Evolutionary conservation across 2,797 vertebrate genomes (phyloP).

Genomic region (Morelia viridis): DNA sequence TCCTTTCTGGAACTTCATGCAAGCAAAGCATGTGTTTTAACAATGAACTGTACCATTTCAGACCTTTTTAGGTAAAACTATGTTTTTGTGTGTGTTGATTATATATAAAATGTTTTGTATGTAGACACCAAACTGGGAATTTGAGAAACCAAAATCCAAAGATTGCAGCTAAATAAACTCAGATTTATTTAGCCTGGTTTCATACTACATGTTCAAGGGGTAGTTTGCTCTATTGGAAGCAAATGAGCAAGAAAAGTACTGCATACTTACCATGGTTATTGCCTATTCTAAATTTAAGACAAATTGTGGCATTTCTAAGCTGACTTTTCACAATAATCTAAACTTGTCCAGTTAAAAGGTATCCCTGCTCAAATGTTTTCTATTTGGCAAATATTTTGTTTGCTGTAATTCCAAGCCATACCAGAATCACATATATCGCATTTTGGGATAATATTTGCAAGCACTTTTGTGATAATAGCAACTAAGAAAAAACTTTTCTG

Average conservation of each 20-base stretch:
- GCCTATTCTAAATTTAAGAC: constrained; percentile 59
- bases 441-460: constrained; percentile 26
- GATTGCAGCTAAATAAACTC: background rate
- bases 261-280: constrained; percentile 11
- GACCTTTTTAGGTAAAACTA: background rate
- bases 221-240: background rate
- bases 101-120: background rate
- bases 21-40: background rate
- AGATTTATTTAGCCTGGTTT: background rate
- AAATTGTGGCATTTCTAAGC: constrained; percentile 37
- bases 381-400: background rate
- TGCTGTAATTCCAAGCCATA: background rate
- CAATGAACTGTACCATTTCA: background rate
- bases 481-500: background rate
- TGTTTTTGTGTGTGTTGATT: background rate
- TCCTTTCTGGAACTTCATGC: background rate
- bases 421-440: background rate
- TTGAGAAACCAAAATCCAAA: background rate
- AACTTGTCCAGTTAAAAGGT: background rate
- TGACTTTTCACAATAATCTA: constrained; percentile 16
- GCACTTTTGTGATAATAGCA: constrained; percentile 5
- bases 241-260: constrained; percentile 7
- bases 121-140: background rate
- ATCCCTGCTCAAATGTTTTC: background rate
- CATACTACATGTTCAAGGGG: background rate